phyloP scores from a whole-genome alignment of 2,797 vertebrate genomes.

The Poeciliopsis paucimaculata region DNA sequence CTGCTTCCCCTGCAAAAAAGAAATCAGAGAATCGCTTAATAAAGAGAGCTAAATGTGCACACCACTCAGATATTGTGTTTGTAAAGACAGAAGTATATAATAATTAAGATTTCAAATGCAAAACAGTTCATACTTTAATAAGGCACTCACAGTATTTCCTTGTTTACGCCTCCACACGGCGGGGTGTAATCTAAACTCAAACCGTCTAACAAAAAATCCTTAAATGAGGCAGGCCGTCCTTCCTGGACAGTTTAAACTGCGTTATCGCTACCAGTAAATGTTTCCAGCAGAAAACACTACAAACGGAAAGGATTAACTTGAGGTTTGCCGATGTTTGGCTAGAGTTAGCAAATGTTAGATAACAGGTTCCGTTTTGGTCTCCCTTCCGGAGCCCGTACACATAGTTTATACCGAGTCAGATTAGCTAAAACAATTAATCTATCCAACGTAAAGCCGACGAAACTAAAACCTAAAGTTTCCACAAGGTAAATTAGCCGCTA shows the following conservation, averaged over 20 bases:
- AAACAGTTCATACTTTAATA: not conserved
- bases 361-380: slow-evolving; percentile 24
- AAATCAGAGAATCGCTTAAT: not conserved
- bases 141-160: slow-evolving; percentile 25
- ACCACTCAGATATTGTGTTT: no score
- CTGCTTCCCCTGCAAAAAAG: not conserved
- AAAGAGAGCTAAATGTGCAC: no score
- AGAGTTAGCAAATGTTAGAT: slow-evolving; percentile 45
- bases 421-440: not conserved
- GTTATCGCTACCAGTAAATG: not conserved
- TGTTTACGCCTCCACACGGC: slow-evolving; percentile 9
- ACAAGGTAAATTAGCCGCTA: slow-evolving; percentile 19
- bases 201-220: slow-evolving; percentile 2
- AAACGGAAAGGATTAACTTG: slow-evolving; percentile 54
- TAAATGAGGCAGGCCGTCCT: not conserved
- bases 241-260: not conserved
- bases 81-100: not conserved
- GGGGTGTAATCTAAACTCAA: not conserved
- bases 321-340: slow-evolving; percentile 40
- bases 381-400: not conserved
- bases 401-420: not conserved
- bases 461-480: not conserved
- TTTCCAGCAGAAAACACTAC: slow-evolving; percentile 22
- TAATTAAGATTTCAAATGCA: not conserved
- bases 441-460: not conserved